Evolutionary conservation across 2,113 vertebrate genomes (phyloP), one percentile per base, ranked within the genome.

Genomic region (Otus sunia): DNA sequence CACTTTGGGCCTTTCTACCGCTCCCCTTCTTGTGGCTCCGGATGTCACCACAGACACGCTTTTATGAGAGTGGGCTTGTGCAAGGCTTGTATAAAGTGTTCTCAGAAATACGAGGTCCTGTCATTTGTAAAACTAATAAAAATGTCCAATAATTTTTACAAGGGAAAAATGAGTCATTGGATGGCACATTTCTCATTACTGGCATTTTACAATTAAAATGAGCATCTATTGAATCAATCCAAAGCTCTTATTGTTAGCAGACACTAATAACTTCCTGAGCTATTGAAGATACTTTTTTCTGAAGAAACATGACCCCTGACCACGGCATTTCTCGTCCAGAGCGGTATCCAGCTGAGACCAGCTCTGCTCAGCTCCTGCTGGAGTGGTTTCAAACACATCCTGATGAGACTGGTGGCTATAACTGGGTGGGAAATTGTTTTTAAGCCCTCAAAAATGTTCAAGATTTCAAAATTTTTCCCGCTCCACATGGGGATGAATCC

Each of bases 141-240:
- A 97, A 94, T 73, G 94, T 96, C 97, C 96, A 95, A 89, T 96
- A 89, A 96, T 95, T 97, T 97, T 97, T 96, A 97, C 96, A 96
- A 97, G 97, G 96, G 96, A 96, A 96, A 97, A 97, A 96, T 97
- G 97, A 97, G 92, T 97, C 97, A 97, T 56, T 91, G 97, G 96
- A 97, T 95, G 96, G 96, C 95, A 96, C 97, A 95, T 95, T 94
- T 95, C 95, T 96, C 96, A 96, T 94, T 95, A 91, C 96, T 94
- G 95, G 96, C 89, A 95, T 96, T 97, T 95, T 95, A 92, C 95
- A 96, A 97, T 97, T 96, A 92, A 95, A 95, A 95, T 55, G 95
- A 97, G 89, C 92, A 97, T 96, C 96, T 94, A 94, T 95, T 97
- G 97, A 97, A 97, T 97, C 95, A 91, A 95, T 87, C 95, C 95